Evolutionary conservation across 2,113 vertebrate species (phyloP), one percentile per base, ranked within the genome.

Genomic region (Siphamia tubifer): DNA sequence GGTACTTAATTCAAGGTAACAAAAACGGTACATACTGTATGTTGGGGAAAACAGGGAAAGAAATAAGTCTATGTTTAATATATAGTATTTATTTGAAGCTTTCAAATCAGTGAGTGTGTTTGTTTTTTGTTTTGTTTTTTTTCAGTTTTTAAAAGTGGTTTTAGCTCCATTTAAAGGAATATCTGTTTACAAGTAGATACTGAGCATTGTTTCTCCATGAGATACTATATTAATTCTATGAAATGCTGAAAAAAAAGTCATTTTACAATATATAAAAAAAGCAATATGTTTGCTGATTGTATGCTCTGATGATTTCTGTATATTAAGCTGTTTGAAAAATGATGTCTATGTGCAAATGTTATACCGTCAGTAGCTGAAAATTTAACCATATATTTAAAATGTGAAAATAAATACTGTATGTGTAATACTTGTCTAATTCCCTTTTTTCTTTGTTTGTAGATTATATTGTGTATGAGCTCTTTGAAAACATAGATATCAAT

Each of bases 11-110:
- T 39, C n/a, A 69, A 66, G 67, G 35, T 34, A 64, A 62, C 39
- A 54, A n/a, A 5, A 54, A 30, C 1, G 6, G 13, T 58, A 63
- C 65, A 43, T 4, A n/a, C 43, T 27, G 19, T 25, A 20, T 44
- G 21, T 51, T 34, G 12, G 25, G 47, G 11, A 10, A 48, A 23
- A 19, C 36, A n/a, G 8, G 19, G 55, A 40, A 7, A 30, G 44
- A 71, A 61, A 51, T 58, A 40, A 35, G 45, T 78, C 44, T 83
- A 48, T 83, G 64, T 66, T 77, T 25, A 77, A 79, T 70, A n/a
- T n/a, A 64, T 73, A 72, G 25, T 89, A 86, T 79, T 84, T 89
- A 89, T 89, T 84, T 80, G 40, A 77, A 62, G 48, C 36, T 39
- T 87, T 28, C 62, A 56, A 65, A 55, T 81, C 67, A 54, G 67